Base-by-base conservation (phyloP, 2,797 vertebrate species). In the Microchirus variegatus region DNA sequence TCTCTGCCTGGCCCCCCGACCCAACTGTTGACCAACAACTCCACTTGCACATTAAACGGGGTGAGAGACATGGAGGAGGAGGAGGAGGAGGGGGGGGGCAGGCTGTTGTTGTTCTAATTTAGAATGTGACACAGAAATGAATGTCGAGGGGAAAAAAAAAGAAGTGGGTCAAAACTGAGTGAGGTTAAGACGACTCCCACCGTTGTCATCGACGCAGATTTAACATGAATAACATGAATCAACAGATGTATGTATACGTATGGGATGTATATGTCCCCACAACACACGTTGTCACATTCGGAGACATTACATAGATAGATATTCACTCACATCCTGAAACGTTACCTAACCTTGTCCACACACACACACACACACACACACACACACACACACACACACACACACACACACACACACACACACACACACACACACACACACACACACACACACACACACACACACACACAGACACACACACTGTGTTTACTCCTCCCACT, bases 1-100 rank as follows among this genome's bases (percentile, higher is more conserved):
- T 92, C 90, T 85, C 91, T 90, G 93, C 94, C 92, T 93, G 94
- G 92, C 93, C 82, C 84, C 84, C 81, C 81, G 70, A 87, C 85
- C 87, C 87, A 88, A 90, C 89, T 90, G 88, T 91, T 90, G 87
- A 91, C 86, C 89, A 90, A 91, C 88, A 90, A 89, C 83, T 87
- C 84, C 75, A 64, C 71, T 87, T 60, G 80, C 86, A 89, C 85
- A 86, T 85, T 83, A 77, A 73, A 80, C 38, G 5, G n/a, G 58
- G 47, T 9, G 41, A 17, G 45, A 12, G 17, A 12, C 11, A 41
- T 11, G 40, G 49, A 16, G n/a, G 15, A 2, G 62, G 55, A 6
- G 70, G 48, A n/a, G n/a, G n/a, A n/a, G n/a, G 47, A 15, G 15
- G 13, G 1, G 4, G 58, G 52, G 8, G 63, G 52, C 1, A 2